A percentile compares a stretch with the other conserved stretches of the same genome.
phyloP scores from a whole-genome alignment of 2,888 invertebrate genomes.

The Macrophya alboannulata region DNA sequence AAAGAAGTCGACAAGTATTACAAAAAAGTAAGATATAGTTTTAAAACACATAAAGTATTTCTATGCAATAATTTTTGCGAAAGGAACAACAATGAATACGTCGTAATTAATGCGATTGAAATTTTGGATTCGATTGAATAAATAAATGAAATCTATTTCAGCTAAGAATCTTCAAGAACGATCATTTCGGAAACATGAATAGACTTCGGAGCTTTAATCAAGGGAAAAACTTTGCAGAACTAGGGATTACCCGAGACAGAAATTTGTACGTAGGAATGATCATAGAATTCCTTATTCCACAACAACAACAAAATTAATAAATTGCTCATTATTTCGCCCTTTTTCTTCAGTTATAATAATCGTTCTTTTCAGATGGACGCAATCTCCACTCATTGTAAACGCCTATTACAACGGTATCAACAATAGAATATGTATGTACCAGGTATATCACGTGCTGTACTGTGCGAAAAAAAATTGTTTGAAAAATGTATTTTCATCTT shows the following conservation, averaged over 20 bases:
- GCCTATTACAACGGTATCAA: slow-evolving; percentile 49
- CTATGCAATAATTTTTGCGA: not conserved
- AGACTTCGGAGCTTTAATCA: slow-evolving; percentile 47
- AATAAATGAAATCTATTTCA: not conserved
- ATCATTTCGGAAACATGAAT: slow-evolving; percentile 44
- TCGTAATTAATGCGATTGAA: not conserved
- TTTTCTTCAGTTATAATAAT: not conserved
- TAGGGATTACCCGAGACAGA: slow-evolving; percentile 16
- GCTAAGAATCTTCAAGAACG: slow-evolving; percentile 26
- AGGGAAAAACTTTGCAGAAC: slow-evolving; percentile 34
- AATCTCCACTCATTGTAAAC: slow-evolving; percentile 43
- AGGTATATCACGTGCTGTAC: not conserved
- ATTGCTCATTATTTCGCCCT: not conserved
- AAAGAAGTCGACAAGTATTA: slow-evolving; percentile 41
- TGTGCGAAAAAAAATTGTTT: not conserved
- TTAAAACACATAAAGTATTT: not conserved
- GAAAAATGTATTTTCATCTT: not conserved
- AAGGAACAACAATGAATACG: not conserved
- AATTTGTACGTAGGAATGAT: slow-evolving; percentile 37
- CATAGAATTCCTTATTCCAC: not conserved
- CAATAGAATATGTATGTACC: slow-evolving; percentile 44
- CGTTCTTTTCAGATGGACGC: slow-evolving; percentile 37
- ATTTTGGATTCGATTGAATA: not conserved
- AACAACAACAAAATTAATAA: not conserved
- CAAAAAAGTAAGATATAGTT: slow-evolving; percentile 16